phyloP scores from a whole-genome alignment of 2,888 invertebrate species.

The Dryobota labecula region DNA sequence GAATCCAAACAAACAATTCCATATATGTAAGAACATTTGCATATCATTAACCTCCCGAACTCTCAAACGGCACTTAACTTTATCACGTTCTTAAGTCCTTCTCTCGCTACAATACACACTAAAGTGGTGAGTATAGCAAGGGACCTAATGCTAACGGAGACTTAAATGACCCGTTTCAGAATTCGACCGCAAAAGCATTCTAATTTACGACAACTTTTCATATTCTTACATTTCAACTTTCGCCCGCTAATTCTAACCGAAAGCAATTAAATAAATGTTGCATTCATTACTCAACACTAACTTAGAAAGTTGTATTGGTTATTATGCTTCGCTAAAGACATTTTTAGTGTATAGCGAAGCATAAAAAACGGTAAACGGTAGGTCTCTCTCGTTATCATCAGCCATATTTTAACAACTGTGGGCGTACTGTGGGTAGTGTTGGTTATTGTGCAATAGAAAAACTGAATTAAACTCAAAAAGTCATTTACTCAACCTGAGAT shows the following conservation, averaged over 20 bases:
- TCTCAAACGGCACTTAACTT: not conserved
- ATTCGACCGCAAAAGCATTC: not conserved
- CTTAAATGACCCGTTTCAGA: not conserved
- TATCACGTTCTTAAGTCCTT: no score
- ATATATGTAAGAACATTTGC: slow-evolving; percentile 93
- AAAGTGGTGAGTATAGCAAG: not conserved
- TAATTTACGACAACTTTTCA: not conserved
- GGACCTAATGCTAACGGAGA: not conserved
- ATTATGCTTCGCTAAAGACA: not conserved
- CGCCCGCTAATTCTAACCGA: not conserved
- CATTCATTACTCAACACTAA: no score
- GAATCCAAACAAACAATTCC: slow-evolving; percentile 92
- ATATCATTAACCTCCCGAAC: not conserved
- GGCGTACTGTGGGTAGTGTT: no score
- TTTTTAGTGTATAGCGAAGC: no score
- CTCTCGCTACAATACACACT: not conserved
- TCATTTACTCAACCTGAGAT: no score
- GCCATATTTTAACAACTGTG: no score
- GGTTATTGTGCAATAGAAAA: no score
- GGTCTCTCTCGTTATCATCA: no score
- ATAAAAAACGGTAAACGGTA: no score
- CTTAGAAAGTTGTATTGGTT: not conserved
- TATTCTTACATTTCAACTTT: not conserved
- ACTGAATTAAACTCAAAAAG: no score
- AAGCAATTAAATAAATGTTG: no score